Percentiles rank a stretch among this genome's conserved stretches.
These are phyloP conservation scores for Cephalopachus bancanus DNA, from an alignment of 2,797 vertebrate genomes.

Conservation along the genomic window DNA sequence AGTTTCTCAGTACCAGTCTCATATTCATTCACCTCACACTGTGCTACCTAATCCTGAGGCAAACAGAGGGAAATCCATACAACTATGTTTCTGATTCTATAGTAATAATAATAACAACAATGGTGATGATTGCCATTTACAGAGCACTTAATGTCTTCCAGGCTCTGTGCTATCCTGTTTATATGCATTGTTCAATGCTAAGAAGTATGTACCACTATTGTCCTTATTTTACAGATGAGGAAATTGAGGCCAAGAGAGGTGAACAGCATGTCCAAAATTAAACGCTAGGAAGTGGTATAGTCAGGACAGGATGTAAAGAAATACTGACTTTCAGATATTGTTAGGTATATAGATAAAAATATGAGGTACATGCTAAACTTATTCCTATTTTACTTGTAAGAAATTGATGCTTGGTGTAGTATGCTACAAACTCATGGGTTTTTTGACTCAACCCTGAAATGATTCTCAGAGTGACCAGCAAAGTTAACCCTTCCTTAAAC, in stretches of 20 bases:
- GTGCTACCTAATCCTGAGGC: neutral
- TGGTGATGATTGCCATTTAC: constrained; percentile 5
- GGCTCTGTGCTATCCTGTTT: constrained; percentile 61
- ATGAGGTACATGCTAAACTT: constrained; percentile 25
- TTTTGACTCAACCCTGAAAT: no score
- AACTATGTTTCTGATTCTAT: constrained; percentile 11
- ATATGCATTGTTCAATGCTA: constrained; percentile 61
- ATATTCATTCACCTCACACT: neutral
- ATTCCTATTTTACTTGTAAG: neutral
- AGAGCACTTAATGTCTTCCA: constrained; percentile 52
- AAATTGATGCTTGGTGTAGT: neutral
- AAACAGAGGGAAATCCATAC: constrained; percentile 38
- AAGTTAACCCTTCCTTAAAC: no score
- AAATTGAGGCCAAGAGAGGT: constrained; percentile 39
- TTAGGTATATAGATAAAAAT: constrained; percentile 31
- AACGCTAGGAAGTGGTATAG: constrained; percentile 22
- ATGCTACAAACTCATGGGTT: no score
- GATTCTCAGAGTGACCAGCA: no score
- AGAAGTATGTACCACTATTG: constrained; percentile 46
- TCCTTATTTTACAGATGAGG: constrained; percentile 62
- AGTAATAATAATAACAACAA: constrained; percentile 17
- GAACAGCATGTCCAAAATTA: constrained; percentile 41
- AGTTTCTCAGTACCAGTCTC: constrained; percentile 1
- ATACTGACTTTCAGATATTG: constrained; percentile 49
- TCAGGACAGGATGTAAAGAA: constrained; percentile 46